phyloP scores from a whole-genome alignment of 2,113 vertebrate genomes.

The Prinia subflava region DNA sequence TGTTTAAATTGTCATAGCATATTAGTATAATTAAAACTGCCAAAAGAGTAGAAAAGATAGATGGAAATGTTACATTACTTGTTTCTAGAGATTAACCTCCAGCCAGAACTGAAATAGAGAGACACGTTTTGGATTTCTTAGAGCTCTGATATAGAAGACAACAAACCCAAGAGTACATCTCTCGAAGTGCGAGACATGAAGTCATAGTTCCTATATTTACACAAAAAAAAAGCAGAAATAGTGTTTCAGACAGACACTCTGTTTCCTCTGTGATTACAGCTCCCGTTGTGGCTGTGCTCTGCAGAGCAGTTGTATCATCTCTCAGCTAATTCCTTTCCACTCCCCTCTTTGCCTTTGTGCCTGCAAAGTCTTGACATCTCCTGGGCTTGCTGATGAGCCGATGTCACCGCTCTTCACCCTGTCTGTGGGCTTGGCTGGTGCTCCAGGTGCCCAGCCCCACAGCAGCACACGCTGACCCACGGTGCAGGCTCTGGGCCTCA shows the following conservation, averaged over 20 bases:
- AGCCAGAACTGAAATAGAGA: slow-evolving; percentile 54
- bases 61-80: slow-evolving; percentile 69
- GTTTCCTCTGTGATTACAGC: slow-evolving; percentile 39
- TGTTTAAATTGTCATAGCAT: slow-evolving; percentile 66
- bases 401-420: background rate
- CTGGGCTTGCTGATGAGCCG: background rate
- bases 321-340: background rate
- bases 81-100: slow-evolving; percentile 66
- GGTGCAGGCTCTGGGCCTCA: background rate
- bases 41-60: slow-evolving; percentile 67
- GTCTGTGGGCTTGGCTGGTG: background rate
- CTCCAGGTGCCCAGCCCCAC: background rate
- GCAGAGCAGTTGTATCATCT: background rate
- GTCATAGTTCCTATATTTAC: slow-evolving; percentile 43
- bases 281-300: background rate
- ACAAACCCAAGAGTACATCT: background rate
- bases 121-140: slow-evolving; percentile 41
- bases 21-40: slow-evolving; percentile 69
- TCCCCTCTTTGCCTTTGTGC: background rate
- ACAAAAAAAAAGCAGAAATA: slow-evolving; percentile 45
- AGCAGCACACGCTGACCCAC: fast-evolving
- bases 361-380: background rate
- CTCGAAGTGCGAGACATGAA: background rate
- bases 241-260: slow-evolving; percentile 23
- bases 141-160: slow-evolving; percentile 36